Conservation (phyloP, 2,113 vertebrate species). For the human region GRCh38 chr11:116849501-116850000, state of each 20-base stretch:
- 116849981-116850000: background rate
- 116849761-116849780: background rate
- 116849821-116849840: background rate
- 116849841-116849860: background rate
- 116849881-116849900: background rate
- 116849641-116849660: background rate
- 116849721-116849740: background rate
- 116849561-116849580: background rate
- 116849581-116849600: background rate
- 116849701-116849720: background rate
- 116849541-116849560: slow-evolving; percentile 8
- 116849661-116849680: background rate
- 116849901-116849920: background rate
- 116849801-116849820: background rate
- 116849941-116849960: background rate
- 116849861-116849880: background rate
- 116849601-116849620: background rate
- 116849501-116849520: accelerated
- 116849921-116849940: background rate
- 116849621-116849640: background rate
- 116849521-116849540: background rate
- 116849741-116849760: background rate
- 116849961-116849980: background rate
- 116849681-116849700: background rate
- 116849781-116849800: background rate